Evolutionary conservation across 2,888 invertebrate genomes (phyloP).

Genomic region (Dolichopus griseipennis): DNA sequence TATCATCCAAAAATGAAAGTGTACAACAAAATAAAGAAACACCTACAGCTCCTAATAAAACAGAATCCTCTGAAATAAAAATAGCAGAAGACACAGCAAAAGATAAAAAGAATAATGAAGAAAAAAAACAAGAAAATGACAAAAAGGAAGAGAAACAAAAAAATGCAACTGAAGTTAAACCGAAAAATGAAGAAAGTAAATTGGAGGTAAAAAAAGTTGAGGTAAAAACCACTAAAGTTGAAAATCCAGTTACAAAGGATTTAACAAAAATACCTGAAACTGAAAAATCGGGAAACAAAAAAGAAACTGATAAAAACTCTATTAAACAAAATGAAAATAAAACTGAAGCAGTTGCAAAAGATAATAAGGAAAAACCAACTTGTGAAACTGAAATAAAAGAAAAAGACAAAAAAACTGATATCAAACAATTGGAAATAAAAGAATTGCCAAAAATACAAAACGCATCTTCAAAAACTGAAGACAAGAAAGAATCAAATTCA

Average conservation of each 20-base stretch:
- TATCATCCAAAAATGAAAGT: background rate
- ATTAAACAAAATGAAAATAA: background rate
- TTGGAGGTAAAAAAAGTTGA: conserved; percentile 11
- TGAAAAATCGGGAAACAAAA: background rate
- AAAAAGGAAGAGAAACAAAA: background rate
- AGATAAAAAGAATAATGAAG: background rate
- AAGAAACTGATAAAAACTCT: background rate
- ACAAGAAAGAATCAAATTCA: conserved; percentile 18
- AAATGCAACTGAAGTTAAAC: background rate
- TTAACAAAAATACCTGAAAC: background rate
- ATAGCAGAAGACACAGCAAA: background rate
- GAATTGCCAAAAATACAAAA: background rate
- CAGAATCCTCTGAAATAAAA: background rate
- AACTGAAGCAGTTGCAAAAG: conserved; percentile 18
- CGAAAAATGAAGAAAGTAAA: conserved; percentile 10
- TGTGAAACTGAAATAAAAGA: conserved; percentile 16
- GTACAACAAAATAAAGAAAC: background rate
- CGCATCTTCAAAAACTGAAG: conserved; percentile 11
- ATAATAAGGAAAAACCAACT: conserved; percentile 14
- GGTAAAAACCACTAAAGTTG: conserved; percentile 6
- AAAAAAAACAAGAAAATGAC: background rate
- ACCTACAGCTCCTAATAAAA: background rate
- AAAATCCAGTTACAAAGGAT: background rate
- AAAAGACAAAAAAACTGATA: conserved; percentile 14
- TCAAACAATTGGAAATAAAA: conserved; percentile 4